Percentiles rank a stretch among this genome's conserved stretches.
Evolutionary conservation across 2,797 vertebrate species (phyloP).

Genomic region (Tenualosa thibaudeaui): DNA sequence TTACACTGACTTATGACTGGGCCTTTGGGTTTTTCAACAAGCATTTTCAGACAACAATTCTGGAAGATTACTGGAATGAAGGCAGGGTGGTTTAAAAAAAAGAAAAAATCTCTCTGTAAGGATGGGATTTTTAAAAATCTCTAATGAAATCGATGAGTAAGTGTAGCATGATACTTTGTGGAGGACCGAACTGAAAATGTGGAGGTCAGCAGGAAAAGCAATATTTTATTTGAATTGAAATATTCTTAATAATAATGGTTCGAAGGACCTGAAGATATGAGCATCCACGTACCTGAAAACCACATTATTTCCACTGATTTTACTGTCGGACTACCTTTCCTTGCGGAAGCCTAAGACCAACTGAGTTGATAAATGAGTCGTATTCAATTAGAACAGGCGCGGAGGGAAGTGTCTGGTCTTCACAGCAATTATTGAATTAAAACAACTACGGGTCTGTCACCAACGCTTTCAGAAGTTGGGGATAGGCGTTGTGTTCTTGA

Average conservation of each 20-base stretch:
- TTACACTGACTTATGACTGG: not conserved
- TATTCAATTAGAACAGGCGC: slow-evolving; percentile 1
- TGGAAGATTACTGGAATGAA: not conserved
- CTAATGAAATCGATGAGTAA: not conserved
- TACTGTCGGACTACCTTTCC: slow-evolving; percentile 28
- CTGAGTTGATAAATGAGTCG: not conserved
- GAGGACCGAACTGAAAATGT: too few relatives aligned
- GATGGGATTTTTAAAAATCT: too few relatives aligned
- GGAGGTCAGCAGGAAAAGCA: too few relatives aligned
- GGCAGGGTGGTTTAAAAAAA: too few relatives aligned
- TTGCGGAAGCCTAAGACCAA: slow-evolving; percentile 13
- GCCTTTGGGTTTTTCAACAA: not conserved
- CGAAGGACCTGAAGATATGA: too few relatives aligned
- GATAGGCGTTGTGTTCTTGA: not conserved
- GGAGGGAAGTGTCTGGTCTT: not conserved
- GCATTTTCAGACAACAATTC: too few relatives aligned
- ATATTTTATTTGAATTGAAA: too few relatives aligned
- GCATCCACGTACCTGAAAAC: too few relatives aligned
- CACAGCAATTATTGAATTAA: slow-evolving; percentile 9
- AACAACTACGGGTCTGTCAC: not conserved
- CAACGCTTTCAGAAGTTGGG: not conserved
- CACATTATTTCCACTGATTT: not conserved
- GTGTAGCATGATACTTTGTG: too few relatives aligned
- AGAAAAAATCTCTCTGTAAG: not conserved
- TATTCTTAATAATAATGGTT: too few relatives aligned